These are phyloP conservation scores for Bubo bubo DNA, from an alignment of 2,113 vertebrate genomes.

Conservation along the genomic window DNA sequence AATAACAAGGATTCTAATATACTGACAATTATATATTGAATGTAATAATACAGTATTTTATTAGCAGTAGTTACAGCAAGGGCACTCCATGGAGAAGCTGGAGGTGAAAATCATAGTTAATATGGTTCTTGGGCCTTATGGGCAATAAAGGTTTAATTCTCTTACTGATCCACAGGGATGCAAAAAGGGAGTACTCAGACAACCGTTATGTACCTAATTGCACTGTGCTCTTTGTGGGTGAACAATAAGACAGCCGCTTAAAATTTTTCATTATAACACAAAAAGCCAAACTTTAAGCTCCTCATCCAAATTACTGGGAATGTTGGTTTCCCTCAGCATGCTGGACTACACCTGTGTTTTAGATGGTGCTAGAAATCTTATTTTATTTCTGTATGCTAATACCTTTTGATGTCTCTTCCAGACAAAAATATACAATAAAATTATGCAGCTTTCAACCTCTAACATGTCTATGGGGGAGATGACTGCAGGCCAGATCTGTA, in stretches of 20 bases:
- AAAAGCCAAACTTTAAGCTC: not conserved
- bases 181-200: not conserved
- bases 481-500: constrained; percentile 95
- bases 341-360: not conserved
- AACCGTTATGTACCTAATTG: not conserved
- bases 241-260: not conserved
- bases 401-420: constrained; percentile 61
- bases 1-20: not conserved
- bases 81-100: not conserved
- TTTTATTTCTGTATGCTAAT: not conserved
- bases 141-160: not conserved
- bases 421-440: constrained; percentile 99
- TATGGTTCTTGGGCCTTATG: not conserved
- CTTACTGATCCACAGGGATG: not conserved
- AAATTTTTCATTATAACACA: not conserved
- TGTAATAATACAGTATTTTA: not conserved
- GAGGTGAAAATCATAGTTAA: not conserved
- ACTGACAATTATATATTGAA: not conserved
- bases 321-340: not conserved
- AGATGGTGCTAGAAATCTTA: not conserved
- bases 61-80: not conserved
- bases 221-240: not conserved
- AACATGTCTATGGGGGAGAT: constrained; percentile 98
- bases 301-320: not conserved
- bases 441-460: constrained; percentile 95